Base-by-base conservation (phyloP, 2,888 invertebrate species). In the Brachylomia viminalis region DNA sequence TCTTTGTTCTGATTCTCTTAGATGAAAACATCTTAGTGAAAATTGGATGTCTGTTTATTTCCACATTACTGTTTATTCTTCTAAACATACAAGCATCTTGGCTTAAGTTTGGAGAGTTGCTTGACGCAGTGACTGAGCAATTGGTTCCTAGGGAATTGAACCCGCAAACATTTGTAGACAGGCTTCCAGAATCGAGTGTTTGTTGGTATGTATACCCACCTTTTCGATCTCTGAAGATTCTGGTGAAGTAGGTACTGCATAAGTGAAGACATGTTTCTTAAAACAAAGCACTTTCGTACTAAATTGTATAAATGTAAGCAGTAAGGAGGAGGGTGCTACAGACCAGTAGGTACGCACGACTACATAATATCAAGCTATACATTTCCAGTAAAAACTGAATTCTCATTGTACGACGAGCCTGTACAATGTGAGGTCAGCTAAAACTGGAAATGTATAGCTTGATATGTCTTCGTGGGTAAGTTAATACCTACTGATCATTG, bases 131-230 rank as follows among this genome's bases (percentile, higher is more conserved):
- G 23, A 38, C 33, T 52, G 69, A 77, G 52, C 30, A 47, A 61
- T 77, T 61, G 77, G 61, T 45, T 61, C 38, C 69, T 20, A 33
- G 61, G 61, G 77, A 77, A 47, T 54, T 47, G 52, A 61, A 10
- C n/a, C 20, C 27, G 30, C 11, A 77, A 62, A 76, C 38, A 68
- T 77, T 47, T 69, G 47, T 15, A 15, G 38, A 54, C 54, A 77
- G 52, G n/a, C 54, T 77, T 69, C 38, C 61, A 7, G 17, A 38
- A 69, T 77, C 61, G 59, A 61, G 69, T 52, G 59, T 45, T 67
- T 49, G 17, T 49, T 66, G 13, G 30, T 27, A 17, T 13, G 62
- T 59, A 30, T 65, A 67, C 23, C 7, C 11, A 27, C 1, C 20
- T 45, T 42, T 52, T 13, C 13, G 17, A 49, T 49, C 7, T 75